phyloP scores from a whole-genome alignment of 2,113 vertebrate species.

The Stegostoma tigrinum region DNA sequence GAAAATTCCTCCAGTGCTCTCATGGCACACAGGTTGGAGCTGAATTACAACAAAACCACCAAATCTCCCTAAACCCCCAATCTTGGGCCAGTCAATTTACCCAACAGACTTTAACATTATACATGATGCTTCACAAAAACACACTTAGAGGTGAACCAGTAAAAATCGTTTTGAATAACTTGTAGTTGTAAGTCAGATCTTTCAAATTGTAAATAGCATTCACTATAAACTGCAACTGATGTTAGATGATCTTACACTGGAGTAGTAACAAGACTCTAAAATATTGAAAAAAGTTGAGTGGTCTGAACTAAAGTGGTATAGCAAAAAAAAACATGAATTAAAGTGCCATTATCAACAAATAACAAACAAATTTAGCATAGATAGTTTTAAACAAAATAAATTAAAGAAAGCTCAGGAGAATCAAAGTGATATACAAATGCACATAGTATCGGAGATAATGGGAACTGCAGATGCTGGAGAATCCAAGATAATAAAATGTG shows the following conservation, averaged over 20 bases:
- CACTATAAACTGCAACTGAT: neutral
- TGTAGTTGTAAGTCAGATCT: neutral
- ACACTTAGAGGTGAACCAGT: neutral
- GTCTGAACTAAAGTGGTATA: neutral
- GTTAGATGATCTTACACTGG: neutral
- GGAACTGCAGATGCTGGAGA: no score
- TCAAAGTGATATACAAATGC: neutral
- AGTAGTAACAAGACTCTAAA: neutral
- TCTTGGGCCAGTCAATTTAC: neutral
- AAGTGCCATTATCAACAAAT: neutral
- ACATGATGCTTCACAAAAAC: neutral
- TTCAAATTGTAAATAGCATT: neutral
- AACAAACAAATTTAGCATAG: neutral
- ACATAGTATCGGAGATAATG: no score
- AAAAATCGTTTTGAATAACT: neutral
- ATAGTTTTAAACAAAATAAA: neutral
- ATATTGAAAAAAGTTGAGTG: neutral
- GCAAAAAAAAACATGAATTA: neutral
- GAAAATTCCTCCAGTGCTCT: neutral
- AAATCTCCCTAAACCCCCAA: neutral
- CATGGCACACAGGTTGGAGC: neutral
- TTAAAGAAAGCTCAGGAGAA: neutral
- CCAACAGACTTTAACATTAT: neutral
- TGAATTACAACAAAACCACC: neutral
- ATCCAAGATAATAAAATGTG: no score